Percentiles rank a stretch among this genome's conserved stretches.
Evolutionary conservation across 30 jellyfish, hydroid and myxozoan species (phyloP).

Genomic region (Rhopilema esculentum): DNA sequence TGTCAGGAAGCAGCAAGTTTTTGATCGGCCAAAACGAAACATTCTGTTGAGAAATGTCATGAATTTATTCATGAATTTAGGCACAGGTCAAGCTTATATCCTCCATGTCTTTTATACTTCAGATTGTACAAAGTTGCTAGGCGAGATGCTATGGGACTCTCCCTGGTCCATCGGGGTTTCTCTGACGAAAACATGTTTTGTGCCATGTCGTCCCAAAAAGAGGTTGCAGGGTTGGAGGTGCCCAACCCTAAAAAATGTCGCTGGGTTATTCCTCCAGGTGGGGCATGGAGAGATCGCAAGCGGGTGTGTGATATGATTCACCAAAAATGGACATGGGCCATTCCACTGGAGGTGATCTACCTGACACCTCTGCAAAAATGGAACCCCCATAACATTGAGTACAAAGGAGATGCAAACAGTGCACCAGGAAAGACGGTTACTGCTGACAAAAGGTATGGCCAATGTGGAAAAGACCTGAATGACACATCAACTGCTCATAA

Average conservation of each 20-base stretch:
- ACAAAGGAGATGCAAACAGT: constrained; percentile 77
- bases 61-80: too few species aligned
- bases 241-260: constrained; percentile 66
- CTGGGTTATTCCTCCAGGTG: constrained; percentile 24
- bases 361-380: constrained; percentile 90
- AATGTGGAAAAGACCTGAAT: constrained; percentile 37
- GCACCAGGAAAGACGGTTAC: constrained; percentile 59
- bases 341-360: constrained; percentile 90
- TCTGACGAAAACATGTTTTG: constrained; percentile 80
- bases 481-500: constrained; percentile 46
- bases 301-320: constrained; percentile 60
- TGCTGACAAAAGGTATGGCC: constrained; percentile 67
- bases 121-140: constrained; percentile 64
- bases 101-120: too few species aligned
- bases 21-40: too few species aligned
- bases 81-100: too few species aligned
- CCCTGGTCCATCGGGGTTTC: constrained; percentile 73
- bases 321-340: constrained; percentile 94
- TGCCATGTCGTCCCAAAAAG: constrained; percentile 86
- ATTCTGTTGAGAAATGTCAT: too few species aligned
- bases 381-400: constrained; percentile 82
- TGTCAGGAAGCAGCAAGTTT: too few species aligned
- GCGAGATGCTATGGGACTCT: constrained; percentile 94
- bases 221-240: constrained; percentile 78
- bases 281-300: constrained; percentile 41